Evolutionary conservation across 2,797 vertebrate species (phyloP).

Genomic region (Melanotaenia trifasciata): DNA sequence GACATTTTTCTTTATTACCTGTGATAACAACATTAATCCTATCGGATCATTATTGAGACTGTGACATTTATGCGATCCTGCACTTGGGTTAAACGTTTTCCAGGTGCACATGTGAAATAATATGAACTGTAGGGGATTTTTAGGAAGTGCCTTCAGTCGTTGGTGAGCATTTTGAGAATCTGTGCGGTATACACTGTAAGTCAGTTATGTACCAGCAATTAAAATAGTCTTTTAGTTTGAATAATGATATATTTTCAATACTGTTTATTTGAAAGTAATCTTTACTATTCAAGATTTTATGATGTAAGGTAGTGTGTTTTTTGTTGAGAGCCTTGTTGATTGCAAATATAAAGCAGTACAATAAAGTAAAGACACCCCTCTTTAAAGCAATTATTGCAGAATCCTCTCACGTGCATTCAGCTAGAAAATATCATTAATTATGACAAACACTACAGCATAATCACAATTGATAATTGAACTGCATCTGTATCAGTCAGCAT

Average conservation of each 20-base stretch:
- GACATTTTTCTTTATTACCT: conserved; percentile 25
- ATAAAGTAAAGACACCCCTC: conserved; percentile 24
- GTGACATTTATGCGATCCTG: conserved; percentile 15
- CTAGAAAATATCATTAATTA: conserved; percentile 51
- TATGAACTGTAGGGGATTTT: neutral
- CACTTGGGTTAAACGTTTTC: neutral
- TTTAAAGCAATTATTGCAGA: conserved; percentile 17
- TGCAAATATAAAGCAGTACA: conserved; percentile 31
- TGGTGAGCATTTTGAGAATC: neutral
- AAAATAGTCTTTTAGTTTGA: too few relatives aligned
- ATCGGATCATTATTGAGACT: neutral
- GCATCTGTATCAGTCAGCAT: conserved; percentile 44
- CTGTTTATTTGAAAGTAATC: too few relatives aligned
- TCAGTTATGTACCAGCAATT: too few relatives aligned
- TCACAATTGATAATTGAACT: conserved; percentile 41
- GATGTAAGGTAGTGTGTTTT: neutral
- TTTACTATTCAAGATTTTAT: conserved; percentile 12
- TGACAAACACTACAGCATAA: conserved; percentile 34
- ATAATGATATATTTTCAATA: conserved; percentile 14
- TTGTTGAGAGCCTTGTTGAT: conserved; percentile 12
- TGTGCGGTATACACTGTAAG: too few relatives aligned
- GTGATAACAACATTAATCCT: conserved; percentile 7
- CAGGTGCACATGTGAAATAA: neutral
- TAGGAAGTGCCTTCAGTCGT: neutral
- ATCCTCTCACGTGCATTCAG: conserved; percentile 18